phyloP scores from a whole-genome alignment of 2,113 vertebrate genomes.

The Jaculus jaculus region DNA sequence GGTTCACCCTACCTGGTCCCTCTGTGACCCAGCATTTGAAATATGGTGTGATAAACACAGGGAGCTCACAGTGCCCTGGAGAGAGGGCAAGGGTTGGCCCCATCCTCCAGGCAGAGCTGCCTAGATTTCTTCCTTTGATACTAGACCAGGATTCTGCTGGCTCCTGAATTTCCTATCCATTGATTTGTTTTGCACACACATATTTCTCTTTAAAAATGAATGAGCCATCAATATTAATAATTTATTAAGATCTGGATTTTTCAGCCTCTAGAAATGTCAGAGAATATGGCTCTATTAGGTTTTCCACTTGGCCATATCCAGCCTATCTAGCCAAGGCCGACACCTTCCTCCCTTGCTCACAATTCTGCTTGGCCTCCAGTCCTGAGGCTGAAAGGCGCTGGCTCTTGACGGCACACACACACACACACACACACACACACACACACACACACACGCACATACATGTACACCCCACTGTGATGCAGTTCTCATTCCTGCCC shows the following conservation, averaged over 20 bases:
- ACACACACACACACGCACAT: no score
- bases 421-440: no score
- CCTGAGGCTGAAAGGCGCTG: not conserved
- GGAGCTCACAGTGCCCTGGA: not conserved
- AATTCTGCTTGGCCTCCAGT: not conserved
- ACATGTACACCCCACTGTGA: not conserved
- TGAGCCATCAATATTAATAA: not conserved
- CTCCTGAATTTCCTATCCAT: not conserved
- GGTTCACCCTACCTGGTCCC: not conserved
- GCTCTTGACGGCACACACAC: not conserved
- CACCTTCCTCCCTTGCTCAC: not conserved
- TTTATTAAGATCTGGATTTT: slow-evolving; percentile 17
- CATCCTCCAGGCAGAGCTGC: rapidly evolving
- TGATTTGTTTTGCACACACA: not conserved
- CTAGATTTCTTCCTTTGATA: not conserved
- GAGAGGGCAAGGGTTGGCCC: not conserved
- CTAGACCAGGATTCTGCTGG: not conserved
- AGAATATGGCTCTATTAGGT: not conserved
- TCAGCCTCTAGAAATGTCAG: not conserved
- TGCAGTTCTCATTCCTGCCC: not conserved
- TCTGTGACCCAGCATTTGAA: not conserved
- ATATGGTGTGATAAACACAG: not conserved
- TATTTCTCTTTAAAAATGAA: not conserved
- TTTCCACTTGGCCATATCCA: not conserved
- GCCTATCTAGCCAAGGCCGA: not conserved